These are phyloP conservation scores for Erpetoichthys calabaricus DNA, from an alignment of 2,797 vertebrate species.

Conservation along the genomic window DNA sequence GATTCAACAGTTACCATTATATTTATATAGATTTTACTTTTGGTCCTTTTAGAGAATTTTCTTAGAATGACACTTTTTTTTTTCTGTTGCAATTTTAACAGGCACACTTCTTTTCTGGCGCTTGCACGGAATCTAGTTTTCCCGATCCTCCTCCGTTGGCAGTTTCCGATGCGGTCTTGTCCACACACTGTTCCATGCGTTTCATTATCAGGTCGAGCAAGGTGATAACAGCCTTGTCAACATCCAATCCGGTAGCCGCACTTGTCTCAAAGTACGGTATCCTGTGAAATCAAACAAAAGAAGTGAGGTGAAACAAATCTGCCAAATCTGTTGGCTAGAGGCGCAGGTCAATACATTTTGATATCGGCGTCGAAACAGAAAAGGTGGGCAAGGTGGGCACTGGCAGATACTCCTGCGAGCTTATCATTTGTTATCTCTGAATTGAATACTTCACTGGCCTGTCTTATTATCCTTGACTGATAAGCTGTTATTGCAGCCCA, in stretches of 20 bases:
- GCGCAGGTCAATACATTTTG: too few relatives aligned
- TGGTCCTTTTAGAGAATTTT: background rate
- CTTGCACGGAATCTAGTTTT: conserved; percentile 46
- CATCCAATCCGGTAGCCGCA: conserved; percentile 71
- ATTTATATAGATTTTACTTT: background rate
- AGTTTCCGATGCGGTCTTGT: conserved; percentile 58
- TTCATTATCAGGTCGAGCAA: conserved; percentile 95
- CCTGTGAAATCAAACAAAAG: conserved; percentile 31
- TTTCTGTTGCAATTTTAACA: conserved; percentile 48
- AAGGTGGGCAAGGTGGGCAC: too few relatives aligned
- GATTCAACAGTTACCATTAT: background rate
- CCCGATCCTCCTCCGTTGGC: conserved; percentile 59
- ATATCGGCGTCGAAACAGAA: too few relatives aligned
- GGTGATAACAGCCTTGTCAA: conserved; percentile 73
- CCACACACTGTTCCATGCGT: conserved; percentile 88
- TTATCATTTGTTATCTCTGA: too few relatives aligned
- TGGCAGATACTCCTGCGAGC: too few relatives aligned
- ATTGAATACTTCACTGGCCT: too few relatives aligned
- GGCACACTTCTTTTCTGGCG: conserved; percentile 68
- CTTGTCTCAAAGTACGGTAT: conserved; percentile 92
- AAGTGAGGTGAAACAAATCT: background rate
- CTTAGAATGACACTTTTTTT: background rate
- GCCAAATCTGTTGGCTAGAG: background rate
- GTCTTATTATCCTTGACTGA: too few relatives aligned
- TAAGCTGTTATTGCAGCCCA: too few relatives aligned